Conservation (phyloP, 1,140 invertebrate genomes). For the Drosophila pallidifrons region DNA sequence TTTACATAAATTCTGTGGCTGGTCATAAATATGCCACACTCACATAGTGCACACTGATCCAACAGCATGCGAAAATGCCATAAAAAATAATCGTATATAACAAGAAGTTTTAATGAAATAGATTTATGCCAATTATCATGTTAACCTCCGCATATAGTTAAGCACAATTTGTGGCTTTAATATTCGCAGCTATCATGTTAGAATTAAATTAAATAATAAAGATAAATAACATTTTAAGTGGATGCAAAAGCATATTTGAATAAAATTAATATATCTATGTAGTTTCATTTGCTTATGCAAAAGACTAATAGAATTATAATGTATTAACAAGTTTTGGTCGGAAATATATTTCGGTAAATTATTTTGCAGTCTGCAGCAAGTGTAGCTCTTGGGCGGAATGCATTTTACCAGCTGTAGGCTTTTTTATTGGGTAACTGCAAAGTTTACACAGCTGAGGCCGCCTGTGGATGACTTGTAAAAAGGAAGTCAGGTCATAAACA, state of each 20-base stretch:
- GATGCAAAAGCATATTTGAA: constrained; percentile 17
- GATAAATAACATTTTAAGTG: constrained; percentile 29
- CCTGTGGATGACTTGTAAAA: constrained; percentile 72
- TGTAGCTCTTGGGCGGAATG: not conserved
- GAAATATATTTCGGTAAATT: constrained; percentile 1
- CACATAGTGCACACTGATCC: constrained; percentile 38
- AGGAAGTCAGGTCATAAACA: constrained; percentile 77
- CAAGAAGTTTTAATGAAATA: not conserved
- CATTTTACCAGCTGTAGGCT: constrained; percentile 29
- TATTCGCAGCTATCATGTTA: not conserved
- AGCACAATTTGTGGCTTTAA: not conserved
- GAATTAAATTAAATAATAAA: constrained; percentile 14
- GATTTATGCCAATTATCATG: not conserved
- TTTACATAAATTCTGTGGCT: constrained; percentile 70
- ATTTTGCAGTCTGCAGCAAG: not conserved
- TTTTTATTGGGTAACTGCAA: constrained; percentile 38
- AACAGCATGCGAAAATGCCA: not conserved
- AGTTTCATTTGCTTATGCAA: constrained; percentile 7
- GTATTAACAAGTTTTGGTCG: constrained; percentile 6
- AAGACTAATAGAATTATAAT: constrained; percentile 22
- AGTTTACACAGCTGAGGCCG: constrained; percentile 52
- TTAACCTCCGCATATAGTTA: not conserved
- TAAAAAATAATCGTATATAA: not conserved
- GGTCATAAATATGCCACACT: constrained; percentile 39
- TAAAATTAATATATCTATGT: constrained; percentile 15